Evolutionary conservation across 2,113 vertebrate species (phyloP).

Genomic region (Hymenochirus boettgeri): DNA sequence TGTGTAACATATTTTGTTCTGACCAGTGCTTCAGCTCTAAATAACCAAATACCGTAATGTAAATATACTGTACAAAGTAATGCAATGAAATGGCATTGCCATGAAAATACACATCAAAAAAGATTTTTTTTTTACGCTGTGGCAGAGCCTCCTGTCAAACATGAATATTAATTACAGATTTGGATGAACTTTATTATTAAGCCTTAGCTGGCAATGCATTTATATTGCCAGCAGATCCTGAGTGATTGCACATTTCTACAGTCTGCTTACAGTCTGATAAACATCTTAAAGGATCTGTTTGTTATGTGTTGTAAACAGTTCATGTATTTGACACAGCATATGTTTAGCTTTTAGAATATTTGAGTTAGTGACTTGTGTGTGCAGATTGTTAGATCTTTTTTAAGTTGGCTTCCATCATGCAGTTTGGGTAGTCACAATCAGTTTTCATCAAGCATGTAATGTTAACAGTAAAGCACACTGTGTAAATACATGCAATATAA

Average conservation of each 20-base stretch:
- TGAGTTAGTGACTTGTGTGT: conserved; percentile 1
- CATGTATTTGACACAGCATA: conserved; percentile 3
- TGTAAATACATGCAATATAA: neutral
- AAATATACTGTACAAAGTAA: too few species aligned
- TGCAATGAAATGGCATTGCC: too few species aligned
- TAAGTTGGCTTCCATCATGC: neutral
- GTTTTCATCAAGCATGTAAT: conserved; percentile 18
- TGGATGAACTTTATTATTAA: neutral
- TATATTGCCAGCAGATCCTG: neutral
- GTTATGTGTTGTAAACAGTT: conserved; percentile 17
- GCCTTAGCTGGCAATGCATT: conserved; percentile 6
- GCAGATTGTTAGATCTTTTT: neutral
- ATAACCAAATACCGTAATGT: too few species aligned
- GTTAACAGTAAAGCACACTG: conserved; percentile 17
- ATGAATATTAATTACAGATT: conserved; percentile 1
- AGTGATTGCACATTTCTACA: neutral
- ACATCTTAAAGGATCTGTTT: conserved; percentile 8
- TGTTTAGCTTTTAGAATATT: neutral
- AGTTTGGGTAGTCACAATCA: conserved; percentile 13
- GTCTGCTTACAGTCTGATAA: conserved; percentile 15
- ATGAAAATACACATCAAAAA: too few species aligned
- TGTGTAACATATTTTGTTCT: too few species aligned
- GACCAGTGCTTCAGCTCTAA: too few species aligned
- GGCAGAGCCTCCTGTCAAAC: too few species aligned
- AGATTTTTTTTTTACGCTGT: too few species aligned